Conservation (phyloP, 2,113 vertebrate genomes). For the Hypocryptadius cinnamomeus region DNA sequence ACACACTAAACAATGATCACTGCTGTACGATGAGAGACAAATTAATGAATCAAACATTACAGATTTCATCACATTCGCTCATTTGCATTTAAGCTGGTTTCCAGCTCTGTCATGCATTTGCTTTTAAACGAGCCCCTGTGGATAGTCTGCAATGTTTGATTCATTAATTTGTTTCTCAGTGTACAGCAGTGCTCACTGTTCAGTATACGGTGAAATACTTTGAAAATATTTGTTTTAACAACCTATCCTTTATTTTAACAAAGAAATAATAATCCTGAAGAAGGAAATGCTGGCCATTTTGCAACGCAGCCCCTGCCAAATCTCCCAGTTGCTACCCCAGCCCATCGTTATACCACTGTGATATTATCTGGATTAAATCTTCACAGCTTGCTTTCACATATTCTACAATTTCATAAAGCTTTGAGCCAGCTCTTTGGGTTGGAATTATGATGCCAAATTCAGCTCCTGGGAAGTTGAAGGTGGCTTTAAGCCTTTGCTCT, state of each 20-base stretch:
- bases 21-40: constrained; percentile 50
- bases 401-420: constrained; percentile 55
- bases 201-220: constrained; percentile 11
- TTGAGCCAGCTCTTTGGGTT: constrained; percentile 40
- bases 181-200: constrained; percentile 43
- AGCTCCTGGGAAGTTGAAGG: constrained; percentile 48
- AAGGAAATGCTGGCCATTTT: constrained; percentile 6
- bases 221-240: constrained; percentile 43
- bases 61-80: constrained; percentile 52
- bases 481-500: constrained; percentile 49
- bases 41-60: constrained; percentile 64
- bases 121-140: constrained; percentile 61
- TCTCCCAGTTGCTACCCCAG: constrained; percentile 53
- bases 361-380: constrained; percentile 65
- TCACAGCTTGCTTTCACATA: constrained; percentile 58
- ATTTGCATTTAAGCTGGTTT: constrained; percentile 58
- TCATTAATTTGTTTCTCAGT: constrained; percentile 55
- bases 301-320: not conserved
- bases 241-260: constrained; percentile 29
- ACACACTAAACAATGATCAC: constrained; percentile 46
- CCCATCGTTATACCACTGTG: constrained; percentile 46
- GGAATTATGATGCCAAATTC: constrained; percentile 26
- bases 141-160: constrained; percentile 55
- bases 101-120: constrained; percentile 60
- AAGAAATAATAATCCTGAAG: not conserved